These are phyloP conservation scores for Cygnus olor DNA, from an alignment of 2,797 vertebrate genomes.

Conservation along the genomic window DNA sequence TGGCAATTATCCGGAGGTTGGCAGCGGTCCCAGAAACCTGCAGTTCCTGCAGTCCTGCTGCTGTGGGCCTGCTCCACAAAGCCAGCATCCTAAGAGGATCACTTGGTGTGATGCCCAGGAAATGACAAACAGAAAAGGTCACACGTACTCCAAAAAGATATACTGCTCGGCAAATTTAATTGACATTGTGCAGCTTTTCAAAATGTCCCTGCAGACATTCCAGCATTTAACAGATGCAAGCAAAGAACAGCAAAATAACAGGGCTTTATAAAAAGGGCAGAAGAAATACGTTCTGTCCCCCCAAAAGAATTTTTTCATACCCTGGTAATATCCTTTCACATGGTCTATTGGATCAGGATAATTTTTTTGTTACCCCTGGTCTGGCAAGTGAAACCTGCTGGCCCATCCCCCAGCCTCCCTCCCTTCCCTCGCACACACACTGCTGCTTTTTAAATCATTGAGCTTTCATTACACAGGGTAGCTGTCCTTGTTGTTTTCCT, in stretches of 20 bases:
- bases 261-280: constrained; percentile 46
- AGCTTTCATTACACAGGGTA: not conserved
- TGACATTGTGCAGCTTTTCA: constrained; percentile 82
- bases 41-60: constrained; percentile 65
- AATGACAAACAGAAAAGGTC: constrained; percentile 88
- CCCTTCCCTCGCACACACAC: not conserved
- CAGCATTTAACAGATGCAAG: constrained; percentile 74
- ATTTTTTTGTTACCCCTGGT: constrained; percentile 45
- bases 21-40: constrained; percentile 82
- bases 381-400: constrained; percentile 6
- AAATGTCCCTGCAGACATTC: constrained; percentile 74
- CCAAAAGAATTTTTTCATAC: constrained; percentile 47
- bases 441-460: constrained; percentile 44
- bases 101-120: constrained; percentile 85
- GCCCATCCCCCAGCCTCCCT: not conserved
- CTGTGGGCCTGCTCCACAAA: constrained; percentile 76
- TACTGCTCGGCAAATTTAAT: constrained; percentile 79
- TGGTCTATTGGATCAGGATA: constrained; percentile 29
- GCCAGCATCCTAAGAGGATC: constrained; percentile 79
- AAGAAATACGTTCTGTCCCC: constrained; percentile 11
- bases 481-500: constrained; percentile 42
- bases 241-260: constrained; percentile 65
- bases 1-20: constrained; percentile 83
- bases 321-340: constrained; percentile 43
- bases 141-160: constrained; percentile 80